A percentile compares a stretch with the other conserved stretches of the same genome.
phyloP scores from a whole-genome alignment of 2,888 invertebrate species.

The Allophyes oxyacanthae region DNA sequence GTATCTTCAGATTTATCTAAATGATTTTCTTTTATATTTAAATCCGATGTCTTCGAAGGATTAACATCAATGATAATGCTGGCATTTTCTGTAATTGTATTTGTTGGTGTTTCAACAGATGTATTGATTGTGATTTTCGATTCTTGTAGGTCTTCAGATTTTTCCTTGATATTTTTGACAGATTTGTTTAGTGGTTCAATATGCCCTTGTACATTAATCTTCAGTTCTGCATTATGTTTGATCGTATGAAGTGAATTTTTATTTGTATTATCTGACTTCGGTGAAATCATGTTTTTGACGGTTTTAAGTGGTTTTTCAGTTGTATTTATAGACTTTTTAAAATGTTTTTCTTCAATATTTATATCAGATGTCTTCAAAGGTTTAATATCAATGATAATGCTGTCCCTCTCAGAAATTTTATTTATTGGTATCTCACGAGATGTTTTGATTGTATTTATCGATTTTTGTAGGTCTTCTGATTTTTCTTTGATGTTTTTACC shows the following conservation, averaged over 20 bases:
- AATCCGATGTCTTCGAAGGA: not conserved
- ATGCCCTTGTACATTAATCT: not conserved
- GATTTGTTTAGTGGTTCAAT: not conserved
- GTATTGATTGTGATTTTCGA: not conserved
- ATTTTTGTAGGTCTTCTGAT: not conserved
- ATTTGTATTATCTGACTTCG: not conserved
- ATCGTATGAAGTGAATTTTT: not conserved
- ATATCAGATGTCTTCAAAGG: not conserved
- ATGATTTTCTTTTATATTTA: not conserved
- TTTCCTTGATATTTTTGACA: not conserved
- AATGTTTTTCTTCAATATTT: not conserved
- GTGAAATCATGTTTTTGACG: too few relatives aligned
- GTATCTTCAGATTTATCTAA: not conserved
- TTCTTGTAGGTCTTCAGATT: not conserved
- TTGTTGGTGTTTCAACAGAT: not conserved
- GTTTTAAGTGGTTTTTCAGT: not conserved
- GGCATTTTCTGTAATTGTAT: not conserved
- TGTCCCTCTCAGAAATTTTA: not conserved
- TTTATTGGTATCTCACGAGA: not conserved
- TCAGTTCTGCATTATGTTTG: not conserved
- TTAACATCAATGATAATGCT: not conserved
- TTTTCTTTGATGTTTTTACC: not conserved
- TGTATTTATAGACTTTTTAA: not conserved
- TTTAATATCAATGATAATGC: not conserved
- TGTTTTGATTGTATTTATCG: constrained; percentile 1